A percentile compares a stretch with the other conserved stretches of the same genome.
These are phyloP conservation scores for Motacilla alba DNA, from an alignment of 2,113 vertebrate species.

Conservation along the genomic window DNA sequence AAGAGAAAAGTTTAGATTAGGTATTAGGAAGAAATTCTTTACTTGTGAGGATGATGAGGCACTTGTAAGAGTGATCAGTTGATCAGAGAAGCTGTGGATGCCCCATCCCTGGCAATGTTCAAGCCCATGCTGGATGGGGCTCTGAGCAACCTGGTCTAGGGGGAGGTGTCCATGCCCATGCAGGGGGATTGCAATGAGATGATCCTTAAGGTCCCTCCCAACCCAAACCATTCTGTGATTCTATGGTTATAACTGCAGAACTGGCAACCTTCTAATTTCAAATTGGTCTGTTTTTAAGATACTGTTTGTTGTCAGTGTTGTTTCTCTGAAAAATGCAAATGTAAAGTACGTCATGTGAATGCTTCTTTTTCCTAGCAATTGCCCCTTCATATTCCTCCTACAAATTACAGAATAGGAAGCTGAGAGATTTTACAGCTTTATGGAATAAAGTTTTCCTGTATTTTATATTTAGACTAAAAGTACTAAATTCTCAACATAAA, in stretches of 20 bases:
- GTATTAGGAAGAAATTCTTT: not conserved
- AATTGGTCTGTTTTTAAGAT: not conserved
- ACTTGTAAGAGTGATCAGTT: not conserved
- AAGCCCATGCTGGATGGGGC: not conserved
- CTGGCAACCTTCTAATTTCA: not conserved
- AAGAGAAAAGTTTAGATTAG: not conserved
- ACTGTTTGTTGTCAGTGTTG: not conserved
- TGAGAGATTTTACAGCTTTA: not conserved
- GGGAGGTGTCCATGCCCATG: not conserved
- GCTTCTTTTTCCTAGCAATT: not conserved
- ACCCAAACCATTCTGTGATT: not conserved
- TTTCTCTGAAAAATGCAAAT: not conserved
- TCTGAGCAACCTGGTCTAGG: not conserved
- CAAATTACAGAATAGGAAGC: not conserved
- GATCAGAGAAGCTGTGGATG: not conserved
- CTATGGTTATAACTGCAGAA: not conserved
- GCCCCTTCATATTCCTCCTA: not conserved
- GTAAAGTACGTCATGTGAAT: not conserved
- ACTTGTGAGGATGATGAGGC: not conserved
- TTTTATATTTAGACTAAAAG: not conserved
- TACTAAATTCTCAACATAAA: not conserved
- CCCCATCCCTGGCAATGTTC: not conserved
- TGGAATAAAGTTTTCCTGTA: not conserved
- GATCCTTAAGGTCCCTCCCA: not conserved
- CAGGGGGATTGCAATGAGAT: not conserved